Conservation (phyloP, 2,113 vertebrate genomes). For the Anser cygnoides region DNA sequence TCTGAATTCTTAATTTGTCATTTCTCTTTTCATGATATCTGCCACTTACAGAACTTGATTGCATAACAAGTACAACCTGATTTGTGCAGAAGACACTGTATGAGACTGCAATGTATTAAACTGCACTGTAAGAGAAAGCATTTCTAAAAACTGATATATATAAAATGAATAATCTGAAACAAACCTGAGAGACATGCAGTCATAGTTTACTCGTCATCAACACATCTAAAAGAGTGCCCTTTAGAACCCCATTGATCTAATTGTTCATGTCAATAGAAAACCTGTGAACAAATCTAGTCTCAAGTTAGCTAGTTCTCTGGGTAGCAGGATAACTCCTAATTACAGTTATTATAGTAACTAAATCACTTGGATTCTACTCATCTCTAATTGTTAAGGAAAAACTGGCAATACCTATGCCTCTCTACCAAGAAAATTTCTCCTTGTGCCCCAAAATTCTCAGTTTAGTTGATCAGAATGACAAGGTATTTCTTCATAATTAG, state of each 20-base stretch:
- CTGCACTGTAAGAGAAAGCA: background rate
- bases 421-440: background rate
- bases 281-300: background rate
- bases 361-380: background rate
- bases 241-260: background rate
- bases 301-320: background rate
- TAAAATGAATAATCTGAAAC: background rate
- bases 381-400: background rate
- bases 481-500: background rate
- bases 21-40: background rate
- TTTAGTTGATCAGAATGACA: background rate
- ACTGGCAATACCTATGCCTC: background rate
- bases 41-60: background rate
- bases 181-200: background rate
- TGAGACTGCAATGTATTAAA: background rate
- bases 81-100: background rate
- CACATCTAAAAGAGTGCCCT: background rate
- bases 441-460: background rate
- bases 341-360: background rate
- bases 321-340: background rate
- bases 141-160: background rate
- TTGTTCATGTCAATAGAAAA: background rate
- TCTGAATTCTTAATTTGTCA: constrained; percentile 29
- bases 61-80: background rate
- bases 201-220: rapidly evolving